Conservation (phyloP, 2,888 invertebrate genomes). For the Parochlus steinenii region DNA sequence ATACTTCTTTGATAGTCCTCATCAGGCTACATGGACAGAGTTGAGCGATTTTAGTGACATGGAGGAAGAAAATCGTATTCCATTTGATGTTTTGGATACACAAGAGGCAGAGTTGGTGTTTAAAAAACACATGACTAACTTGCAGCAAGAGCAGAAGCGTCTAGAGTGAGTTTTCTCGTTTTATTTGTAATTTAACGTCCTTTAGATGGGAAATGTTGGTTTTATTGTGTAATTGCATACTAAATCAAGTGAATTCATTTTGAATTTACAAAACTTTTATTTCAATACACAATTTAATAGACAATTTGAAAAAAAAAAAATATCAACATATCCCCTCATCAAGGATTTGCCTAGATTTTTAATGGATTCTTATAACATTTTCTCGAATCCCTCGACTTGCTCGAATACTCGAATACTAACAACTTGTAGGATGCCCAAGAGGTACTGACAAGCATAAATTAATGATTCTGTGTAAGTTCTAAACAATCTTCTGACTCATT, state of each 20-base stretch:
- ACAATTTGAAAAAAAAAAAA: too few species aligned
- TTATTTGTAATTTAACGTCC: conserved; percentile 3
- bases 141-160: conserved; percentile 83
- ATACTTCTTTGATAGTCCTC: conserved; percentile 76
- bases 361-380: conserved; percentile 13
- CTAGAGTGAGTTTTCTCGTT: conserved; percentile 54
- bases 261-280: too few species aligned
- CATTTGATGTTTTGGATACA: conserved; percentile 80
- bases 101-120: conserved; percentile 85
- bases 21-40: conserved; percentile 62
- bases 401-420: too few species aligned
- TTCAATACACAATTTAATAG: too few species aligned
- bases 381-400: too few species aligned
- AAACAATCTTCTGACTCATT: conserved; percentile 4
- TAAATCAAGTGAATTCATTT: conserved; percentile 13
- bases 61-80: conserved; percentile 60
- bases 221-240: conserved; percentile 12
- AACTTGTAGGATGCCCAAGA: conserved; percentile 19
- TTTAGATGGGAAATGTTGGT: conserved; percentile 11
- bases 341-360: too few species aligned
- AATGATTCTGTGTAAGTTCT: conserved; percentile 11
- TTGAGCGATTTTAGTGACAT: conserved; percentile 42
- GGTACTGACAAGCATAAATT: conserved; percentile 15
- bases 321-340: too few species aligned
- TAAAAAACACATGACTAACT: conserved; percentile 75